Conservation (phyloP, 1,140 invertebrate genomes). For the Luehdorfia chinensis region DNA sequence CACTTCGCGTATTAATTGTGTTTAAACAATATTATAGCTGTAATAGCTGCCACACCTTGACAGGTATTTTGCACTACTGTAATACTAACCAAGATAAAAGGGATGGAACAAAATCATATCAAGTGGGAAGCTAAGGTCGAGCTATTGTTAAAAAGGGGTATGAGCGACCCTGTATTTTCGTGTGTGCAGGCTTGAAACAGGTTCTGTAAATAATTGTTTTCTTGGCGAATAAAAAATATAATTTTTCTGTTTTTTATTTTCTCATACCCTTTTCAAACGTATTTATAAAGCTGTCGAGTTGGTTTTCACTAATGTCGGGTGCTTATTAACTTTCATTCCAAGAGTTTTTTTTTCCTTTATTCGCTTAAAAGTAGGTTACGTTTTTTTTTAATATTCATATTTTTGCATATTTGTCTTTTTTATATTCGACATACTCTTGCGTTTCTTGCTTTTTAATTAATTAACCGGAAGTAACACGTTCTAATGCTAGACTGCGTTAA, state of each 20-base stretch:
- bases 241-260: conserved; percentile 7
- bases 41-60: too few relatives aligned
- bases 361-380: background rate
- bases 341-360: background rate
- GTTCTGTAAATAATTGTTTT: conserved; percentile 15
- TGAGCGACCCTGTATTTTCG: background rate
- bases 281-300: conserved; percentile 10
- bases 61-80: too few relatives aligned
- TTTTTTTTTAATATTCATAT: too few relatives aligned
- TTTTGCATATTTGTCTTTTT: too few relatives aligned
- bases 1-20: too few relatives aligned
- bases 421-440: too few relatives aligned
- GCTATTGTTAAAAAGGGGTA: conserved; percentile 9
- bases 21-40: too few relatives aligned
- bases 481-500: too few relatives aligned
- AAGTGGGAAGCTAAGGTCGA: conserved; percentile 9
- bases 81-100: background rate
- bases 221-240: conserved; percentile 3
- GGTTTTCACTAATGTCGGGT: conserved; percentile 1
- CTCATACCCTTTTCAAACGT: conserved; percentile 12
- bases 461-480: too few relatives aligned
- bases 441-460: too few relatives aligned
- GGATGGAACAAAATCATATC: conserved; percentile 7
- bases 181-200: conserved; percentile 3
- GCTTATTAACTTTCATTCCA: conserved; percentile 7